Percentiles rank a stretch among this genome's conserved stretches.
Conservation (phyloP, 2,888 invertebrate genomes). For the Leptinotarsa tumamoca region DNA sequence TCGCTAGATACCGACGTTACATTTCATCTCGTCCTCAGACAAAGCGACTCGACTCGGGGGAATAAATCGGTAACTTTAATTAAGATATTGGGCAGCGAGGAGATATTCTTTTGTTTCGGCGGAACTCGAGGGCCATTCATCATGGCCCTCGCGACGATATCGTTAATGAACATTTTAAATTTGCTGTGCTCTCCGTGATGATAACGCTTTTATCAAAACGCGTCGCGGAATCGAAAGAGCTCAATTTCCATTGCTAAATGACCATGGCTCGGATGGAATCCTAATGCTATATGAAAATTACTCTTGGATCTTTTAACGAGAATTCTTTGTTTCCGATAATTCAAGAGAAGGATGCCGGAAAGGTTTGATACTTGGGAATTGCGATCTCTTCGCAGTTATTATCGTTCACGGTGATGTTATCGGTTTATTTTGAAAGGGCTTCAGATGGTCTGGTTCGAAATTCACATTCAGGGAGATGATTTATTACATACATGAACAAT, state of each 20-base stretch:
- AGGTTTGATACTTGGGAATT: background rate
- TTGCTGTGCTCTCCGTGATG: slow-evolving; percentile 55
- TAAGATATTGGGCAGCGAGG: slow-evolving; percentile 67
- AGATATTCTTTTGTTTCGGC: slow-evolving; percentile 67
- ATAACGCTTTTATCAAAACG: slow-evolving; percentile 57
- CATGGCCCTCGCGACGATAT: slow-evolving; percentile 62
- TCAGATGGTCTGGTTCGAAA: too few species aligned
- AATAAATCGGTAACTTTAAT: slow-evolving; percentile 69
- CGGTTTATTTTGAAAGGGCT: too few species aligned
- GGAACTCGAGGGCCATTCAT: slow-evolving; percentile 63
- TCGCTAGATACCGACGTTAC: slow-evolving; percentile 52
- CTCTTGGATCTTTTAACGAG: slow-evolving; percentile 36
- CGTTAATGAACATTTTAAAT: slow-evolving; percentile 67
- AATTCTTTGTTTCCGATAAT: slow-evolving; percentile 39
- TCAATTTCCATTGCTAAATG: slow-evolving; percentile 45
- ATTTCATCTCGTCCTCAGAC: slow-evolving; percentile 62
- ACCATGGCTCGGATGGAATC: slow-evolving; percentile 31
- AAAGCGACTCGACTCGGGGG: slow-evolving; percentile 56
- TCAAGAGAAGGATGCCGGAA: slow-evolving; percentile 16
- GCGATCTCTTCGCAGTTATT: background rate
- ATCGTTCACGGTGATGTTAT: background rate
- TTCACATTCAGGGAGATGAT: too few species aligned
- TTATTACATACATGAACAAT: too few species aligned
- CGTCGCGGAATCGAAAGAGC: slow-evolving; percentile 47
- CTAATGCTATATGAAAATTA: slow-evolving; percentile 30